phyloP scores from a whole-genome alignment of 2,888 invertebrate genomes.

The Hypselothyrea guttata region DNA sequence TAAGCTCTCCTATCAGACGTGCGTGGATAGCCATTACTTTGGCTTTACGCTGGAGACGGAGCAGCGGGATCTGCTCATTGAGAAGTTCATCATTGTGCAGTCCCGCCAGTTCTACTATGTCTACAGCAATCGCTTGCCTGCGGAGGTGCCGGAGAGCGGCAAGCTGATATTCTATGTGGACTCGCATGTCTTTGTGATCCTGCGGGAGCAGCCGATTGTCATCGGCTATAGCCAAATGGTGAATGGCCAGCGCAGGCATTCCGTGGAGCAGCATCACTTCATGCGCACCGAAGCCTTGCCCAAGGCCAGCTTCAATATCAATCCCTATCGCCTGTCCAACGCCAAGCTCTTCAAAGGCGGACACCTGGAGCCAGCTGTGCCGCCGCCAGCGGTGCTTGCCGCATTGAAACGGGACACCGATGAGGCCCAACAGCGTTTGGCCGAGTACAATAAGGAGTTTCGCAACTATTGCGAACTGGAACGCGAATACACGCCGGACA shows the following conservation, averaged over 20 bases:
- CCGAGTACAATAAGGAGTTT: slow-evolving; percentile 52
- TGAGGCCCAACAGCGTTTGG: slow-evolving; percentile 39
- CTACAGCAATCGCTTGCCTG: slow-evolving; percentile 65
- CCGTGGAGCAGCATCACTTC: slow-evolving; percentile 80
- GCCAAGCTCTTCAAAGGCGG: slow-evolving; percentile 40
- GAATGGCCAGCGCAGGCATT: slow-evolving; percentile 39
- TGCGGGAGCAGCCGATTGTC: slow-evolving; percentile 77
- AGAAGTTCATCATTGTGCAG: slow-evolving; percentile 79
- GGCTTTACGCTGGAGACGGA: slow-evolving; percentile 73
- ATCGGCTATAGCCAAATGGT: slow-evolving; percentile 61
- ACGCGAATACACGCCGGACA: slow-evolving; percentile 50
- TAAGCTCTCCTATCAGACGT: slow-evolving; percentile 69
- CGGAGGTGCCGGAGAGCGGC: slow-evolving; percentile 47
- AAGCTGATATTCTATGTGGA: slow-evolving; percentile 73
- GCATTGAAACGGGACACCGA: slow-evolving; percentile 48
- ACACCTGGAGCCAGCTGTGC: slow-evolving; percentile 37
- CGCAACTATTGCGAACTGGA: slow-evolving; percentile 53
- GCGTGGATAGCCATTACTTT: slow-evolving; percentile 77
- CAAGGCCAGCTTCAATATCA: slow-evolving; percentile 59
- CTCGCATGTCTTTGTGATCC: slow-evolving; percentile 74
- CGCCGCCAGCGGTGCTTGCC: slow-evolving; percentile 38
- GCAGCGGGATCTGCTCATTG: slow-evolving; percentile 62
- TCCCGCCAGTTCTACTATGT: slow-evolving; percentile 75
- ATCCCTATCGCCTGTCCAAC: slow-evolving; percentile 60
- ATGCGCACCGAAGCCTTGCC: slow-evolving; percentile 72